Evolutionary conservation across 2,113 vertebrate genomes (phyloP).

Genomic region (Callipepla squamata): DNA sequence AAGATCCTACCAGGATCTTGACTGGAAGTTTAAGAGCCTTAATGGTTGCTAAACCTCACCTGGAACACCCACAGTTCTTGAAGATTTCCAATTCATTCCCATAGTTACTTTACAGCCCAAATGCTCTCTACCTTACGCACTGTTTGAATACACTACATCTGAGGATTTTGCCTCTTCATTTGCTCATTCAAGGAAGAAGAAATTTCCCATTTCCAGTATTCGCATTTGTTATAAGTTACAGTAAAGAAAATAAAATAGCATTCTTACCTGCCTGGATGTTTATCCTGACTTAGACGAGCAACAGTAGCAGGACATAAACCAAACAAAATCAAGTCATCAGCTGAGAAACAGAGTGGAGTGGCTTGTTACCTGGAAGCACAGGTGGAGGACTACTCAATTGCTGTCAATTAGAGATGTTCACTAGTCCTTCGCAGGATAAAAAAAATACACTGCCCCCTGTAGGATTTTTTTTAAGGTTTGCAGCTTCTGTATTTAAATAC

Average conservation of each 20-base stretch:
- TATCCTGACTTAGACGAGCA: background rate
- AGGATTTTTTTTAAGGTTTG: background rate
- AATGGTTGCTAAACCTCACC: background rate
- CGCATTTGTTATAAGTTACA: background rate
- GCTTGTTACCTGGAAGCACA: background rate
- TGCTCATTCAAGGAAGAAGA: background rate
- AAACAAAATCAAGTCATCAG: too few relatives aligned
- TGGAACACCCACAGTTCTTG: background rate
- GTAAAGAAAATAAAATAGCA: background rate
- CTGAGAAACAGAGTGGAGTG: background rate
- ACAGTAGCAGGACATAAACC: background rate
- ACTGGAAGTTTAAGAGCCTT: background rate
- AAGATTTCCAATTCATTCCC: background rate
- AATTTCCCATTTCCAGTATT: background rate
- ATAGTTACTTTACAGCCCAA: background rate
- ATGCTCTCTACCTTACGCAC: background rate
- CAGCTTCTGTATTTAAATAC: background rate
- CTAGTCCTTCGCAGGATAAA: background rate
- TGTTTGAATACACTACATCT: background rate
- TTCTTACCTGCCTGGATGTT: background rate
- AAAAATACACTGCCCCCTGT: background rate
- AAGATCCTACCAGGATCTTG: background rate
- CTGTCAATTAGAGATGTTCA: background rate
- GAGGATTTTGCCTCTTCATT: background rate
- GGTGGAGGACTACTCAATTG: background rate